phyloP scores from a whole-genome alignment of 37 sponge, comb jelly and placozoan species.

The Bolinopsis microptera region DNA sequence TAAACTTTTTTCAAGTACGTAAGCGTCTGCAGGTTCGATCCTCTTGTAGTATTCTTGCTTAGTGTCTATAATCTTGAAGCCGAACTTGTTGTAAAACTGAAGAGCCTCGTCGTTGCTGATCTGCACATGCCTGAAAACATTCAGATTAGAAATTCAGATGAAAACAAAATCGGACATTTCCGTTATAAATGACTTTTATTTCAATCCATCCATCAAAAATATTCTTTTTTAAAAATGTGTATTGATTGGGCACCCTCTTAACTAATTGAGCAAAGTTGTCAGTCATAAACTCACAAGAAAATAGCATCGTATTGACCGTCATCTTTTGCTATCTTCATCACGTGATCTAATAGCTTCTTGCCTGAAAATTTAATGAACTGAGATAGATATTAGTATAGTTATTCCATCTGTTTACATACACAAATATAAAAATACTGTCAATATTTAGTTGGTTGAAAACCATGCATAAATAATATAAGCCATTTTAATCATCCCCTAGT shows the following conservation, averaged over 20 bases:
- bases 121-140: slow-evolving; percentile 86
- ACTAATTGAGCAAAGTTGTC: too few relatives aligned
- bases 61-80: slow-evolving; percentile 81
- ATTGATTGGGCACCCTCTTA: too few relatives aligned
- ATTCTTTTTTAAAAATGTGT: too few relatives aligned
- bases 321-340: slow-evolving; percentile 74
- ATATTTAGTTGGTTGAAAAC: background rate
- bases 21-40: slow-evolving; percentile 94
- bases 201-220: too few relatives aligned
- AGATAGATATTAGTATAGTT: background rate
- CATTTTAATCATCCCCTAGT: too few relatives aligned
- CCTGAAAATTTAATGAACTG: slow-evolving; percentile 66
- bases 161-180: slow-evolving; percentile 21
- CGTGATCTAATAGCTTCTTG: slow-evolving; percentile 76
- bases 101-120: slow-evolving; percentile 90
- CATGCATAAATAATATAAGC: too few relatives aligned
- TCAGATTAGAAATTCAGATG: background rate
- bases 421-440: background rate
- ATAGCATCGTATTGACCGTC: slow-evolving; percentile 76
- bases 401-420: background rate
- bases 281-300: slow-evolving; percentile 79
- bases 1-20: slow-evolving; percentile 77
- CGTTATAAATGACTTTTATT: too few relatives aligned
- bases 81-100: slow-evolving; percentile 91
- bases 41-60: slow-evolving; percentile 92